phyloP scores from a whole-genome alignment of 2,113 vertebrate genomes.

The Aythya baeri region DNA sequence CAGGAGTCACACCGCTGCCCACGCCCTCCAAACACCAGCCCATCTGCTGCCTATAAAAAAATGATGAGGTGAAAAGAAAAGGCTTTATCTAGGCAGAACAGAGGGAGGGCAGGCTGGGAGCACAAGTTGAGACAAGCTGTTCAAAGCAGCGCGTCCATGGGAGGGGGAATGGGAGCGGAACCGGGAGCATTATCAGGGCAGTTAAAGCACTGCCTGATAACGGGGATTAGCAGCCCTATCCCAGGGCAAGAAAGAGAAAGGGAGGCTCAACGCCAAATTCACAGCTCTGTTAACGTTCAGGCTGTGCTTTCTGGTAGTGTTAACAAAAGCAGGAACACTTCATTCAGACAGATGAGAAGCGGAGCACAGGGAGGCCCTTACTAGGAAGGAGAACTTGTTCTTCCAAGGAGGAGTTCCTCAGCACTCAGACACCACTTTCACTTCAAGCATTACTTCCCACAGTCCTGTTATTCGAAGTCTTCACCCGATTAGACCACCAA shows the following conservation, averaged over 20 bases:
- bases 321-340: not conserved
- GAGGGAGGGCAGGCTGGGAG: not conserved
- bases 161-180: not conserved
- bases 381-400: not conserved
- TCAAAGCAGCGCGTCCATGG: not conserved
- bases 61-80: not conserved
- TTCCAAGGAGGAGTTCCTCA: not conserved
- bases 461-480: not conserved
- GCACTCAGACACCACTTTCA: not conserved
- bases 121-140: not conserved
- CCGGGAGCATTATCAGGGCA: not conserved
- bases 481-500: not conserved
- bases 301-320: not conserved
- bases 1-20: not conserved
- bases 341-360: not conserved
- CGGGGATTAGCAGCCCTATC: not conserved
- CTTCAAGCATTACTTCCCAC: not conserved
- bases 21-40: not conserved
- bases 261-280: not conserved
- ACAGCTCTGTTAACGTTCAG: not conserved
- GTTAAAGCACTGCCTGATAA: not conserved
- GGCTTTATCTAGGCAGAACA: slow-evolving; percentile 18
- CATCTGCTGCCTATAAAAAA: not conserved
- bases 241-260: not conserved
- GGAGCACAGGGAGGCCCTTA: not conserved